Conservation (phyloP, 2,888 invertebrate species). For the Cryptocephalus moraei region DNA sequence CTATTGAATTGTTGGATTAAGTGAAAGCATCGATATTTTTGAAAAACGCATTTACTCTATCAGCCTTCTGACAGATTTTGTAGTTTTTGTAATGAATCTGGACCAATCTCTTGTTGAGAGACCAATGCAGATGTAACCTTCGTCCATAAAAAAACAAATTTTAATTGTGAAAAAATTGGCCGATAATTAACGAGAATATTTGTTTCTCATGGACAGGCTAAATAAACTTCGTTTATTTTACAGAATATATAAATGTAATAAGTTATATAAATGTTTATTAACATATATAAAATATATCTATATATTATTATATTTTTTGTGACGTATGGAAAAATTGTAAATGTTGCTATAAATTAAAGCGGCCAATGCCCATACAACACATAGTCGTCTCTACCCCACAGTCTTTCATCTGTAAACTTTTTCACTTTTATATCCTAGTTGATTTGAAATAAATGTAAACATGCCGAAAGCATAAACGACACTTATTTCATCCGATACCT, state of each 20-base stretch:
- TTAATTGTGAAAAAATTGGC: constrained; percentile 26
- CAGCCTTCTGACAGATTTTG: constrained; percentile 3
- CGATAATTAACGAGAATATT: constrained; percentile 7
- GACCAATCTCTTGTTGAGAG: constrained; percentile 32
- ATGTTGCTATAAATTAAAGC: constrained; percentile 12
- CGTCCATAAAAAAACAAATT: constrained; percentile 20
- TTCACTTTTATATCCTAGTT: constrained; percentile 39
- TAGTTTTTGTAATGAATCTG: constrained; percentile 16
- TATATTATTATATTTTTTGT: constrained; percentile 36
- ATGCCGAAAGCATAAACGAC: constrained; percentile 29
- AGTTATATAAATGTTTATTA: constrained; percentile 37
- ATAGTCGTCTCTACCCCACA: constrained; percentile 36
- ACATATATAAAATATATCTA: constrained; percentile 27
- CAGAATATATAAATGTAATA: constrained; percentile 35
- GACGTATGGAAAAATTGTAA: constrained; percentile 31
- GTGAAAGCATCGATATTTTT: constrained; percentile 6
- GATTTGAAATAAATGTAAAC: constrained; percentile 39
- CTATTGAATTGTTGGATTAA: constrained; percentile 9
- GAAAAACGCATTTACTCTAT: not conserved
- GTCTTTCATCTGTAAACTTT: constrained; percentile 39
- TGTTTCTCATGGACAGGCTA: constrained; percentile 4
- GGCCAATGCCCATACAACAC: constrained; percentile 22
- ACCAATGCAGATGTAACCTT: constrained; percentile 27
- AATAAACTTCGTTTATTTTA: constrained; percentile 12
- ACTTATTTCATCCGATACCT: constrained; percentile 8